Conservation (phyloP, 2,888 invertebrate species). For the Patella depressa region DNA sequence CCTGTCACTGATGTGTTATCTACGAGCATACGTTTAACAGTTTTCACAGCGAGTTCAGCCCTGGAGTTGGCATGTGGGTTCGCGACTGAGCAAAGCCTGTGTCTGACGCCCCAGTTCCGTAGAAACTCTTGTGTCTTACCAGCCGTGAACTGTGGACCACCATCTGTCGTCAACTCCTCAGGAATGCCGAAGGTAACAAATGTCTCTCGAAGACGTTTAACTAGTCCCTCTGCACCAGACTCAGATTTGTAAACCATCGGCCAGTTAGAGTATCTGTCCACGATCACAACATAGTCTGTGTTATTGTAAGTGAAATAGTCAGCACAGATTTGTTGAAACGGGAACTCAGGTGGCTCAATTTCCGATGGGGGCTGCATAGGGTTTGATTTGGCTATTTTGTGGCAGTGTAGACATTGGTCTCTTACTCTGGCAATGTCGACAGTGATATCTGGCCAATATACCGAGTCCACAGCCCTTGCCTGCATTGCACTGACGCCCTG, state of each 20-base stretch:
- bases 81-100: slow-evolving; percentile 38
- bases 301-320: slow-evolving; percentile 36
- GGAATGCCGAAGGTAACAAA: slow-evolving; percentile 42
- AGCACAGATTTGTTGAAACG: slow-evolving; percentile 36
- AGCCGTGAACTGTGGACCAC: slow-evolving; percentile 39
- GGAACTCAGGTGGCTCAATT: slow-evolving; percentile 31
- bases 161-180: slow-evolving; percentile 39
- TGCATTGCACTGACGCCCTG: too few species aligned
- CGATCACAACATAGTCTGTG: slow-evolving; percentile 38
- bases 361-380: slow-evolving; percentile 34
- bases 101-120: slow-evolving; percentile 34
- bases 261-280: slow-evolving; percentile 41
- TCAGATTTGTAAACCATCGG: slow-evolving; percentile 32
- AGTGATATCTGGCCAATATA: slow-evolving; percentile 37
- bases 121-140: slow-evolving; percentile 35
- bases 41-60: slow-evolving; percentile 40
- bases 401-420: too few species aligned
- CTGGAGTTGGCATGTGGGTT: slow-evolving; percentile 38
- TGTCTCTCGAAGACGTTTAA: slow-evolving; percentile 31
- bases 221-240: slow-evolving; percentile 33
- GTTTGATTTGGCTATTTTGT: slow-evolving; percentile 36
- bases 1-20: slow-evolving; percentile 34
- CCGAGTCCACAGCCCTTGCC: too few species aligned
- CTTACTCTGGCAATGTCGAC: too few species aligned
- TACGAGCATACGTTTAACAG: slow-evolving; percentile 38